Conservation (phyloP, 2,797 vertebrate species). For the Galago senegalensis region DNA sequence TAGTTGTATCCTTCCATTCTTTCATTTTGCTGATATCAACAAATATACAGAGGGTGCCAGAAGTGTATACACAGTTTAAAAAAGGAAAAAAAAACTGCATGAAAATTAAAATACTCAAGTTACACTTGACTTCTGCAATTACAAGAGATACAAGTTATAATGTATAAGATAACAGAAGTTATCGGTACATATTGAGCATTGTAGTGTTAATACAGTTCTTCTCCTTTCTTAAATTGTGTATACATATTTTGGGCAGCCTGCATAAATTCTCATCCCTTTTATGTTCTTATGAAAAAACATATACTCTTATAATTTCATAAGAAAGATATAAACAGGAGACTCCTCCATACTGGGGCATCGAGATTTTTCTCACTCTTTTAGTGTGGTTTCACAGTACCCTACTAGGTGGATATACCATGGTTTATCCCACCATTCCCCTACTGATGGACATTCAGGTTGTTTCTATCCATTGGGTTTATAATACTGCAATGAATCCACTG, state of each 20-base stretch:
- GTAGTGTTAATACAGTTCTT: no score
- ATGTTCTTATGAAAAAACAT: neutral
- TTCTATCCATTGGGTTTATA: neutral
- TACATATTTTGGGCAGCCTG: no score
- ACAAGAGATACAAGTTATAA: no score
- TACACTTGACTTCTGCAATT: no score
- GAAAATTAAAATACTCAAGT: no score
- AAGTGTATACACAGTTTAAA: no score
- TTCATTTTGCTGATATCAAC: neutral
- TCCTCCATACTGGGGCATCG: neutral
- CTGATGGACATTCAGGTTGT: neutral
- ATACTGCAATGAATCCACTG: neutral
- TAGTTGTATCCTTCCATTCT: neutral
- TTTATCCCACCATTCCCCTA: neutral
- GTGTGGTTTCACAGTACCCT: neutral
- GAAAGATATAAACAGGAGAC: neutral
- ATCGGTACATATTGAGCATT: no score
- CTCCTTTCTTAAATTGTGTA: no score
- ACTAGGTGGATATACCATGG: fast-evolving
- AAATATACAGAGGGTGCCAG: neutral
- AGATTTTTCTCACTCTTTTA: neutral
- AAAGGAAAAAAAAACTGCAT: no score
- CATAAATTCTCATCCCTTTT: neutral
- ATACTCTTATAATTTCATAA: neutral
- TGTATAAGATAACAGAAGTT: no score